Base-by-base conservation (phyloP, 2,113 vertebrate species). In the Hypanus sabinus region DNA sequence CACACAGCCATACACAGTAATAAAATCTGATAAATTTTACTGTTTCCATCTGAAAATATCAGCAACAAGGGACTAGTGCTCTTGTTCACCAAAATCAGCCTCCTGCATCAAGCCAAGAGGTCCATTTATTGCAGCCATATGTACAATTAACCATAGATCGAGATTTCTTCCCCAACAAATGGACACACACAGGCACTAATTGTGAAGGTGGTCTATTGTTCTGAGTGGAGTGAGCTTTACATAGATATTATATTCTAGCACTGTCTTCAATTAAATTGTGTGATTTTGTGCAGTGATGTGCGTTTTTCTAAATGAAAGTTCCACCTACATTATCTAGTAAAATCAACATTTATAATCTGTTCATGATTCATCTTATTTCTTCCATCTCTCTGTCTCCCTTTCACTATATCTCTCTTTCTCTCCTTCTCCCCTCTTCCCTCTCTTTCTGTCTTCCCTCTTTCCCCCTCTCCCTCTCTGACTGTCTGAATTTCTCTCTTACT, bases 71-170 rank as follows among this genome's bases (percentile, higher is more conserved):
- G 88, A 92, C 65, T 92, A 6, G 16, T 92, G 65, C 6, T 65
- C 70, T 38, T 30, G 57, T 30, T 7, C 65, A 90, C 30, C 18
- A 92, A 70, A 33, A 70, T 92, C 62, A 92, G 46, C 70, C 88
- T 70, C 36, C 0, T 92, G 88, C n/a, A 10, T 68, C 33, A 92
- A 92, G 33, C 62, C 88, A 92, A 92, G n/a, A 38, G 36, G 33
- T 24, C 60, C 88, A 70, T 38, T 92, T 68, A 92, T 92, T 92
- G 65, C 62, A 71, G 65, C 33, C 88, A 92, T 30, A 92, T 92
- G 33, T 92, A 65, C 62, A n/a, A 90, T 68, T 90, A 62, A 65
- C n/a, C 62, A 90, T 20, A 90, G 85, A 88, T 65, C 0, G 87
- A 90, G n/a, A 60, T 65, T 85, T 57, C 22, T 60, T 60, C 87